Evolutionary conservation across 2,797 vertebrate species (phyloP).

Genomic region (Sorex maritimensis): DNA sequence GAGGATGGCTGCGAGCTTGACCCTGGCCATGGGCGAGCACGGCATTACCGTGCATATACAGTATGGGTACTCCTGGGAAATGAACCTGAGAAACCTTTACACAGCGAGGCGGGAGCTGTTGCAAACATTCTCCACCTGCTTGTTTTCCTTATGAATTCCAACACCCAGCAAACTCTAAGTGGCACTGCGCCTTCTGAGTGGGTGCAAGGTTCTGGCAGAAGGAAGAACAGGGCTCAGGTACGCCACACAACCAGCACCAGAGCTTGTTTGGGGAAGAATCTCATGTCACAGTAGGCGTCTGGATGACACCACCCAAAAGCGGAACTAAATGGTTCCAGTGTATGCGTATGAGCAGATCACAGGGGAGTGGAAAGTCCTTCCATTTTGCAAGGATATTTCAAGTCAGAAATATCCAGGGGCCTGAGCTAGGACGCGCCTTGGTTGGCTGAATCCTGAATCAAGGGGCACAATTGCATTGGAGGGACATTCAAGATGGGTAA

Average conservation of each 20-base stretch:
- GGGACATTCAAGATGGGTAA: not conserved
- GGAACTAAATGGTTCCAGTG: not conserved
- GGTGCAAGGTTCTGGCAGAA: not conserved
- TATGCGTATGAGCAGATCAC: not conserved
- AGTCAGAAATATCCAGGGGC: not conserved
- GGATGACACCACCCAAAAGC: not conserved
- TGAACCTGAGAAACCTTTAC: not conserved
- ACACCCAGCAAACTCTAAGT: not conserved
- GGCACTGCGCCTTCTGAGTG: not conserved
- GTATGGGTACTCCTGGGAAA: no score
- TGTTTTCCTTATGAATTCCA: conserved; percentile 2
- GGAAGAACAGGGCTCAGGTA: not conserved
- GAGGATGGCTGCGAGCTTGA: no score
- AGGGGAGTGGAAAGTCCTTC: not conserved
- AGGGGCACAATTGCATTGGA: not conserved
- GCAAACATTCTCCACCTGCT: not conserved
- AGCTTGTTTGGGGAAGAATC: not conserved
- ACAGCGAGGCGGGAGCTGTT: not conserved
- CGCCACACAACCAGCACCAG: not conserved
- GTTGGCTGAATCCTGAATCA: not conserved
- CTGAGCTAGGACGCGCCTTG: no score
- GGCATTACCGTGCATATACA: no score
- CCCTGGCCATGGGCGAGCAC: no score
- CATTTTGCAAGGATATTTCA: not conserved
- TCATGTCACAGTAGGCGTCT: not conserved